Conservation (phyloP, 2,888 invertebrate genomes). For the Tethea ocularis region DNA sequence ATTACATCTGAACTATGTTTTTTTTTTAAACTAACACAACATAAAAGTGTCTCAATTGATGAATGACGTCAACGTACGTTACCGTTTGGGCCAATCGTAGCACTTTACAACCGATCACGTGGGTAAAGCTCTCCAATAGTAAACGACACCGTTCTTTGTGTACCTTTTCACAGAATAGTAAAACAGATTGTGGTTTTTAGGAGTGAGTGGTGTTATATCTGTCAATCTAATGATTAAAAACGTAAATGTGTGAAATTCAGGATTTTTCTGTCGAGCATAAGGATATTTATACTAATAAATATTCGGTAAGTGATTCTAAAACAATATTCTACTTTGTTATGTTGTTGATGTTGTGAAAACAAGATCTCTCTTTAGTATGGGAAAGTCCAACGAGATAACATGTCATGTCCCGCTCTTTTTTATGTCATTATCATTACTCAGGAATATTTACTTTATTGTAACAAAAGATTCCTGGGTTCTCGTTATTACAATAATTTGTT, state of each 20-base stretch:
- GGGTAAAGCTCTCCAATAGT: conserved; percentile 77
- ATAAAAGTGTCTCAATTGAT: conserved; percentile 42
- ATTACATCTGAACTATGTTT: conserved; percentile 6
- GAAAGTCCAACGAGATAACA: conserved; percentile 71
- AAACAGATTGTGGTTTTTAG: conserved; percentile 81
- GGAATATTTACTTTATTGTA: background rate
- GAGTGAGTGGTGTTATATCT: conserved; percentile 82
- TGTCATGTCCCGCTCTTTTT: conserved; percentile 83
- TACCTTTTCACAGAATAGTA: conserved; percentile 81
- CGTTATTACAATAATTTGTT: background rate
- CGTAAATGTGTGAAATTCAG: conserved; percentile 88
- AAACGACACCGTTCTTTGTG: conserved; percentile 80
- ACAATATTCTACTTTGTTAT: conserved; percentile 26
- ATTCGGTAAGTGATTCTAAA: conserved; percentile 85
- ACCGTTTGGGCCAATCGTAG: conserved; percentile 66
- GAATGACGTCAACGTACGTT: conserved; percentile 56
- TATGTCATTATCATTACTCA: conserved; percentile 54
- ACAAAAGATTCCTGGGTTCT: no score
- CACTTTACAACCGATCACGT: conserved; percentile 74
- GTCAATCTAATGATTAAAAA: conserved; percentile 80
- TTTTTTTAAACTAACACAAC: conserved; percentile 10
- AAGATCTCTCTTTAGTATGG: conserved; percentile 60
- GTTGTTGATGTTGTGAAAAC: conserved; percentile 54
- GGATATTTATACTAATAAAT: conserved; percentile 86
- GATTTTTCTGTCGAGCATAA: conserved; percentile 87